Conservation (phyloP, 2,888 invertebrate genomes). For the Polia nebulosa region DNA sequence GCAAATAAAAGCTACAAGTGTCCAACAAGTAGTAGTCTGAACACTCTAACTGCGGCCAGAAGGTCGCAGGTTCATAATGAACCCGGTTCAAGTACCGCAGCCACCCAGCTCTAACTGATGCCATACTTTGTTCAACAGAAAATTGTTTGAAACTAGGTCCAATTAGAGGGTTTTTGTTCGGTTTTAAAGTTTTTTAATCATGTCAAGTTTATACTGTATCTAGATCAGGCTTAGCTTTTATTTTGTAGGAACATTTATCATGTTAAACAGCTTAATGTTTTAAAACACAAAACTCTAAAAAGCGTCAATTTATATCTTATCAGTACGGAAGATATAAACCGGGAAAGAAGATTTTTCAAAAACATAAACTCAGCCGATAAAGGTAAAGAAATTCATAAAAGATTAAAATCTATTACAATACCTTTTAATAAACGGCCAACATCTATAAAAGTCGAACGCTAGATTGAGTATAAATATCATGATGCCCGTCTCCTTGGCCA, state of each 20-base stretch:
- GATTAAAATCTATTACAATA: constrained; percentile 75
- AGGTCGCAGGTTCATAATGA: constrained; percentile 43
- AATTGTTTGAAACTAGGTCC: constrained; percentile 28
- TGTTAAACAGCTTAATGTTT: neutral
- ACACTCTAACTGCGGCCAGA: constrained; percentile 29
- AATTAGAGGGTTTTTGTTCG: constrained; percentile 23
- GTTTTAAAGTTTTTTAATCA: neutral
- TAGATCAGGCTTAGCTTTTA: neutral
- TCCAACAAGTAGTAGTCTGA: constrained; percentile 40
- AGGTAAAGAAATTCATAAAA: constrained; percentile 59
- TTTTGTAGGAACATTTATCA: neutral
- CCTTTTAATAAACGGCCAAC: constrained; percentile 94
- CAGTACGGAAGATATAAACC: constrained; percentile 7
- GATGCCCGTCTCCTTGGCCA: constrained; percentile 97
- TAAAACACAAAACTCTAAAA: neutral
- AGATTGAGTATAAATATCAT: constrained; percentile 94
- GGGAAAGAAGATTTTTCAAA: constrained; percentile 29
- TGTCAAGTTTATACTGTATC: constrained; percentile 4
- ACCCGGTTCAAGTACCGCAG: constrained; percentile 42
- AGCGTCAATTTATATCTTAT: neutral
- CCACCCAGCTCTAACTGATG: constrained; percentile 20
- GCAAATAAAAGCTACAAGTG: constrained; percentile 67
- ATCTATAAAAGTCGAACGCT: constrained; percentile 94
- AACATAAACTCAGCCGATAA: constrained; percentile 42
- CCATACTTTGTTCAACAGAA: constrained; percentile 17